Conservation (phyloP, 2,888 invertebrate genomes). For the Elegia similella region DNA sequence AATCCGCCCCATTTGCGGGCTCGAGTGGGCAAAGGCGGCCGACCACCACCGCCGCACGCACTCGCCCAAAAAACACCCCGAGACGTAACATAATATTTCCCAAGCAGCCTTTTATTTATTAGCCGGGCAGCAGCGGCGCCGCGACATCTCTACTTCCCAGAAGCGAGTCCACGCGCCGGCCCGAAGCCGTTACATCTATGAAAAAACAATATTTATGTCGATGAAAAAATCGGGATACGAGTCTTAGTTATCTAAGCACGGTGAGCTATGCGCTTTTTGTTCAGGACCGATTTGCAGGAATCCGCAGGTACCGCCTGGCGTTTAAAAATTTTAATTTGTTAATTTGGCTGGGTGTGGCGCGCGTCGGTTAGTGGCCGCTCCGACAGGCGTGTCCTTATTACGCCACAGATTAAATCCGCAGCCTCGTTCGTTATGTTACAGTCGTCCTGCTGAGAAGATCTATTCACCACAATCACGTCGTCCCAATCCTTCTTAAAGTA, state of each 20-base stretch:
- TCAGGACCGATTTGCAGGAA: slow-evolving; percentile 68
- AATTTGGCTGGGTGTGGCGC: slow-evolving; percentile 57
- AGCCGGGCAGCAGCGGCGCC: slow-evolving; percentile 67
- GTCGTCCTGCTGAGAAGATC: slow-evolving; percentile 8
- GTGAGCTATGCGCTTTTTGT: slow-evolving; percentile 74
- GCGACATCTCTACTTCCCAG: slow-evolving; percentile 74
- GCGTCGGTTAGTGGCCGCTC: slow-evolving; percentile 30
- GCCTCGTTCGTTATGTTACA: slow-evolving; percentile 10
- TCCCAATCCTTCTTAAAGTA: neutral
- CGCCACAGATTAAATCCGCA: slow-evolving; percentile 4
- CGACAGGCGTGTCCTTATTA: neutral
- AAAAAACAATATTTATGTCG: slow-evolving; percentile 80
- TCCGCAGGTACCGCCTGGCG: slow-evolving; percentile 65
- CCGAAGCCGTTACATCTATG: slow-evolving; percentile 72
- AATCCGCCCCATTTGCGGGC: slow-evolving; percentile 56
- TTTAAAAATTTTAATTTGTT: slow-evolving; percentile 64
- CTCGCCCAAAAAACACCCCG: slow-evolving; percentile 66
- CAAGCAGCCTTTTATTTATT: slow-evolving; percentile 79
- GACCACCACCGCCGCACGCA: slow-evolving; percentile 59
- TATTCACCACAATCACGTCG: slow-evolving; percentile 6
- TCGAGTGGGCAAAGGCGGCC: slow-evolving; percentile 61
- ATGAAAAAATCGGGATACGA: slow-evolving; percentile 73
- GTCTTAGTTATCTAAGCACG: slow-evolving; percentile 69
- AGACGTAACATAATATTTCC: slow-evolving; percentile 80
- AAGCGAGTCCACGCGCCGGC: slow-evolving; percentile 69